A percentile compares a stretch with the other conserved stretches of the same genome.
These are phyloP conservation scores for Xylota segnis DNA, from an alignment of 2,888 invertebrate species.

Conservation along the genomic window DNA sequence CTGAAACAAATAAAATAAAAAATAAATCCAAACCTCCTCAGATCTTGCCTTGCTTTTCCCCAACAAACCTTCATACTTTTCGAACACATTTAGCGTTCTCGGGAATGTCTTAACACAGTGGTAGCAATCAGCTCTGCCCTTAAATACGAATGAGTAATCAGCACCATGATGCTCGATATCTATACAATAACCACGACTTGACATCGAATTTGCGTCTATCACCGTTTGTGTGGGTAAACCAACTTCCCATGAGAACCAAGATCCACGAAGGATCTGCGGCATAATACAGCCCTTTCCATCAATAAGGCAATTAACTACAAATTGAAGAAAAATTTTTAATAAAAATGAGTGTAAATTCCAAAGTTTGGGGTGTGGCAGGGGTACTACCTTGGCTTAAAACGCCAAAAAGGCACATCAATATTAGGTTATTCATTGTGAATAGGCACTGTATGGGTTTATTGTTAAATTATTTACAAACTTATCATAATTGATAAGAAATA, in stretches of 20 bases:
- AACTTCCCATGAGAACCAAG: conserved; percentile 97
- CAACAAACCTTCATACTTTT: conserved; percentile 91
- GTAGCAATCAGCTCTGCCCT: conserved; percentile 88
- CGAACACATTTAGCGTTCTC: conserved; percentile 94
- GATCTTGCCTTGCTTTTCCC: background rate
- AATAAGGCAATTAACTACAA: conserved; percentile 78
- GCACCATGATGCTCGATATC: conserved; percentile 90
- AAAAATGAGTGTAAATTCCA: background rate
- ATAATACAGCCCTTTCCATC: conserved; percentile 87
- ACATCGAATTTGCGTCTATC: conserved; percentile 92
- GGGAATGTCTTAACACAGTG: conserved; percentile 94
- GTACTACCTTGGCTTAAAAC: conserved; percentile 67
- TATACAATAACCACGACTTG: conserved; percentile 90
- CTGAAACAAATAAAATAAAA: conserved; percentile 82
- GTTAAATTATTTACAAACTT: conserved; percentile 17
- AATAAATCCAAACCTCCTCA: background rate
- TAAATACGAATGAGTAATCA: conserved; percentile 94
- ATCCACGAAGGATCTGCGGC: conserved; percentile 91
- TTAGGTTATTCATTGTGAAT: conserved; percentile 54
- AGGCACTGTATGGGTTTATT: background rate
- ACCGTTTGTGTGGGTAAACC: conserved; percentile 92
- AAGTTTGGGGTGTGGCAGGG: conserved; percentile 66
- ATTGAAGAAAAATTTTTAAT: background rate
- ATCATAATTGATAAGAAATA: conserved; percentile 22
- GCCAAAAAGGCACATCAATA: conserved; percentile 69